A percentile compares a stretch with the other conserved stretches of the same genome.
Conservation (phyloP, 2,888 invertebrate genomes). For the Ochlodes sylvanus region DNA sequence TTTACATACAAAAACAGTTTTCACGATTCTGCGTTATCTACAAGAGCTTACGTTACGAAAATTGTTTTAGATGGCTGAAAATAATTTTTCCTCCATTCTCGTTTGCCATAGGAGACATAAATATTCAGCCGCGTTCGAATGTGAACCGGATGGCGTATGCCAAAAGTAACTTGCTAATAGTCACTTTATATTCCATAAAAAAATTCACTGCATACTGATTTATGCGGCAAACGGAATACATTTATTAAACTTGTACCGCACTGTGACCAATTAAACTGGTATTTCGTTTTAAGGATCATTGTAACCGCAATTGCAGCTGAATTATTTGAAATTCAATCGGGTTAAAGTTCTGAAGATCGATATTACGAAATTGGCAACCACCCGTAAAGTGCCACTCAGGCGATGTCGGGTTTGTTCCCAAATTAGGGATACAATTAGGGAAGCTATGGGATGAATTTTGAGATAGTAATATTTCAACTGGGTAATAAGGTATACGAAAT, state of each 20-base stretch:
- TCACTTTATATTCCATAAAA: slow-evolving; percentile 39
- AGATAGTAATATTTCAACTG: background rate
- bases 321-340: slow-evolving; percentile 11
- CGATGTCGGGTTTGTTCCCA: background rate
- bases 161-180: slow-evolving; percentile 38
- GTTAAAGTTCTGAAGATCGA: slow-evolving; percentile 2
- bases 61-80: slow-evolving; percentile 30
- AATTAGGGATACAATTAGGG: background rate
- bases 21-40: slow-evolving; percentile 1
- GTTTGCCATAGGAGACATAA: slow-evolving; percentile 35
- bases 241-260: slow-evolving; percentile 35
- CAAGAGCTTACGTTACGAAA: slow-evolving; percentile 50
- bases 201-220: slow-evolving; percentile 37
- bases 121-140: slow-evolving; percentile 36
- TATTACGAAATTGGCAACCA: slow-evolving; percentile 12
- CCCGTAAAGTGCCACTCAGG: slow-evolving; percentile 1
- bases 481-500: no score
- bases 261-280: slow-evolving; percentile 33
- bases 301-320: slow-evolving; percentile 4
- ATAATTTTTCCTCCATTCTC: slow-evolving; percentile 31
- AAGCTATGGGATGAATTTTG: background rate
- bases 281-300: slow-evolving; percentile 23
- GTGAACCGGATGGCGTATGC: slow-evolving; percentile 35
- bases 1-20: slow-evolving; percentile 12
- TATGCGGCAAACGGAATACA: slow-evolving; percentile 36